phyloP scores from a whole-genome alignment of 2,888 invertebrate species.

The Caenorhabditis sulstoni region DNA sequence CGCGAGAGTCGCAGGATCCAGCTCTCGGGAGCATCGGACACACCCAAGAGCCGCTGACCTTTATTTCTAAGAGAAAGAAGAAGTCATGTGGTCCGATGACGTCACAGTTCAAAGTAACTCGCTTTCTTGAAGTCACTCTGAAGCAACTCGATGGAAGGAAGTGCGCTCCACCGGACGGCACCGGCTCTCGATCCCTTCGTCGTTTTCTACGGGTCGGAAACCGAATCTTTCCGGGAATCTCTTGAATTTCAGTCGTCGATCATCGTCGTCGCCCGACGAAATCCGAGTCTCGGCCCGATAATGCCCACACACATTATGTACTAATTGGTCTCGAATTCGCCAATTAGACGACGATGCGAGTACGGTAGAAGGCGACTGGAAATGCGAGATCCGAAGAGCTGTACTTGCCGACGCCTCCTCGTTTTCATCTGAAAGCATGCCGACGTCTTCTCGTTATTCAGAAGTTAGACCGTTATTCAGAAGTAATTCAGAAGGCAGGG shows the following conservation, averaged over 20 bases:
- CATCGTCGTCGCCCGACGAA: conserved; percentile 15
- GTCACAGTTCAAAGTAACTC: conserved; percentile 7
- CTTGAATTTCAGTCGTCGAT: conserved; percentile 34
- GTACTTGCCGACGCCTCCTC: neutral
- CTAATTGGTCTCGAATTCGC: conserved; percentile 53
- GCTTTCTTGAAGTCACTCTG: too few relatives aligned
- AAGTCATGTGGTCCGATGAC: conserved; percentile 8
- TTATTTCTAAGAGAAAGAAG: conserved; percentile 27
- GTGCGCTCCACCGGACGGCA: neutral
- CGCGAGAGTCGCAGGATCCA: conserved; percentile 4
- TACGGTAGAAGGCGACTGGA: conserved; percentile 33
- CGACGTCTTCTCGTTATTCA: too few relatives aligned
- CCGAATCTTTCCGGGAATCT: conserved; percentile 34
- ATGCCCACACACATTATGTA: conserved; percentile 52
- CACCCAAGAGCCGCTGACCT: conserved; percentile 6
- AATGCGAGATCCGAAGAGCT: conserved; percentile 14
- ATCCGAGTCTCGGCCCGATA: conserved; percentile 24
- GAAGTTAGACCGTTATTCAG: too few relatives aligned
- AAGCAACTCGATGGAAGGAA: neutral
- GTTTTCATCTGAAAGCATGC: too few relatives aligned
- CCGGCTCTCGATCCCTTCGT: neutral
- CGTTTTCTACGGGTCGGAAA: too few relatives aligned
- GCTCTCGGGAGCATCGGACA: conserved; percentile 1
- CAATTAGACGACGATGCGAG: conserved; percentile 10
- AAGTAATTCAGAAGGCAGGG: too few relatives aligned